Evolutionary conservation across 1,140 invertebrate genomes (phyloP), one percentile per base, ranked within the genome.

Genomic region (Himalopsyche phryganea): DNA sequence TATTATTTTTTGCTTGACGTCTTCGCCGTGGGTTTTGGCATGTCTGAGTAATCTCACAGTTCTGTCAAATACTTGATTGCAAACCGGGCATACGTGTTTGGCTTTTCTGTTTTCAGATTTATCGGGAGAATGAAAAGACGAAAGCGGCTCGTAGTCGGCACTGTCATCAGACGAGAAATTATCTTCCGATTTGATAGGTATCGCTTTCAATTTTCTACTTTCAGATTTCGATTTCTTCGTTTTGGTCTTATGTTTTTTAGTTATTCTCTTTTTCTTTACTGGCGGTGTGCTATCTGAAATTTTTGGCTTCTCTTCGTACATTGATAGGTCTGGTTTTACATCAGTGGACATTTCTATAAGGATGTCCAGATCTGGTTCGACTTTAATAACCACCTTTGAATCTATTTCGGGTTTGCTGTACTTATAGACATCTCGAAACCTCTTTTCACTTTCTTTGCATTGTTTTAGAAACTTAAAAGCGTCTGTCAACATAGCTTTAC

Each of bases 371-470:
- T 52, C 50, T 14, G 51, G 51, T 33, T 54, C 51, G 7, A 54
- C 11, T 46, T 54, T 54, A 3, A 54, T 54, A 2, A 11, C 11
- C 5, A 41, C 6, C 42, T 52, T 28, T 1, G 32, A 13, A 9
- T 23, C 28, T 4, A 18, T 10, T 51, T 40, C 13, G 3, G 18
- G 14, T 20, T 23, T 14, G 13, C 6, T 41, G 40, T 4, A 11
- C 35, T 6, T 11, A 14, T n/a, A 19, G 19, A 46, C 36, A 11
- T 11, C 13, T 6, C 33, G 1, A 35, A 56, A 56, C 14, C 28
- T 15, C 13, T 47, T 40, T 32, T 56, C 53, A 15, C 46, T 56
- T 20, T 20, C 23, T 23, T 36, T 36, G 33, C 53, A 56, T 40
- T 49, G 53, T 19, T 35, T 14, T 3, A 56, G 28, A 15, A 56